phyloP scores from a whole-genome alignment of 2,888 invertebrate species.

The Torymus aiolomorphi region DNA sequence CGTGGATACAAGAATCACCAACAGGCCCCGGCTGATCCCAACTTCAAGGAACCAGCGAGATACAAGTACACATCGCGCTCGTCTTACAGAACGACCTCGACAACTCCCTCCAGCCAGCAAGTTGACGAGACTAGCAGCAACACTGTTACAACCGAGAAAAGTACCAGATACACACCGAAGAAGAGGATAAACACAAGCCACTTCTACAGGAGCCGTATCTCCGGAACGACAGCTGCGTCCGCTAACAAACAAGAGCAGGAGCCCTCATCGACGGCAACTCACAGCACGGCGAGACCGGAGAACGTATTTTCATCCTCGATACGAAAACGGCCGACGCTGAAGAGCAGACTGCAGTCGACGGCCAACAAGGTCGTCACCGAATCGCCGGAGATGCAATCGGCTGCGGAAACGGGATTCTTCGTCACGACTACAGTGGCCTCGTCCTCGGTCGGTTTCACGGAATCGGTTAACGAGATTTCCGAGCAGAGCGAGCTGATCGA shows the following conservation, averaged over 20 bases:
- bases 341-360: conserved; percentile 57
- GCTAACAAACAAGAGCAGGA: conserved; percentile 47
- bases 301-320: conserved; percentile 68
- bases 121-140: conserved; percentile 42
- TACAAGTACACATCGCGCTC: conserved; percentile 70
- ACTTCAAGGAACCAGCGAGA: conserved; percentile 63
- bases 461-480: conserved; percentile 59
- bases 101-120: conserved; percentile 60
- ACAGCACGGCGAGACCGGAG: conserved; percentile 66
- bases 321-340: conserved; percentile 66
- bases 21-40: conserved; percentile 49
- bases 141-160: conserved; percentile 65
- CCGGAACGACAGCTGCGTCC: conserved; percentile 55
- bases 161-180: conserved; percentile 67
- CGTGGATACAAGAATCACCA: conserved; percentile 57
- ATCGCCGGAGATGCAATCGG: conserved; percentile 72
- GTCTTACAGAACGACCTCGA: conserved; percentile 65
- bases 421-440: conserved; percentile 70
- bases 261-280: conserved; percentile 34
- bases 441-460: conserved; percentile 40
- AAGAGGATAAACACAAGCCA: conserved; percentile 65
- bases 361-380: conserved; percentile 68
- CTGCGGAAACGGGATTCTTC: conserved; percentile 68
- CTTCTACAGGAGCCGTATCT: conserved; percentile 68
- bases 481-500: neutral